Evolutionary conservation across 2,888 invertebrate species (phyloP).

Genomic region (Muscina levida): DNA sequence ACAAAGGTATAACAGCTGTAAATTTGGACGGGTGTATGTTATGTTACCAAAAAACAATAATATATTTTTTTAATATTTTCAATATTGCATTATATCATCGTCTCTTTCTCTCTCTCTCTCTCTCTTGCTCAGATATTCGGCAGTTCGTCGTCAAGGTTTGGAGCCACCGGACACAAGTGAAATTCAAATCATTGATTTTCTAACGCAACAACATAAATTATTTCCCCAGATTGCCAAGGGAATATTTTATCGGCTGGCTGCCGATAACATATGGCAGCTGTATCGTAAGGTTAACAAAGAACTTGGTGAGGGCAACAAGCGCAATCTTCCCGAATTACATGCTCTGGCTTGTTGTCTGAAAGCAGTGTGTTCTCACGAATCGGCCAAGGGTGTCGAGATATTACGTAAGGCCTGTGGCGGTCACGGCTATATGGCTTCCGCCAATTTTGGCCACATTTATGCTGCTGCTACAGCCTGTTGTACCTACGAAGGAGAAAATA

Average conservation of each 20-base stretch:
- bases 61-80: too few species aligned
- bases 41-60: too few species aligned
- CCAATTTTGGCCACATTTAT: constrained; percentile 91
- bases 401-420: constrained; percentile 95
- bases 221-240: constrained; percentile 90
- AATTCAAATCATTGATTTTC: constrained; percentile 93
- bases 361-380: constrained; percentile 89
- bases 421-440: constrained; percentile 93
- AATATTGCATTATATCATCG: too few species aligned
- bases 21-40: not conserved
- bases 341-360: constrained; percentile 95
- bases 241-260: constrained; percentile 88
- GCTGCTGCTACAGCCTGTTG: constrained; percentile 90
- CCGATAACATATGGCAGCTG: constrained; percentile 89
- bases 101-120: not conserved
- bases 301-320: constrained; percentile 87
- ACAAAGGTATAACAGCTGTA: too few species aligned
- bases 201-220: constrained; percentile 95
- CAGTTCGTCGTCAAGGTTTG: constrained; percentile 92
- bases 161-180: constrained; percentile 88
- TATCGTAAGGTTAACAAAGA: constrained; percentile 89
- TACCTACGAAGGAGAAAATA: constrained; percentile 98
- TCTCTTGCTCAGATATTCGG: constrained; percentile 83
- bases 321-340: constrained; percentile 90
- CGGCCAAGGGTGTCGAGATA: constrained; percentile 88